A percentile compares a stretch with the other conserved stretches of the same genome.
Conservation (phyloP, 2,888 invertebrate genomes). For the Drosophila niveifrons region DNA sequence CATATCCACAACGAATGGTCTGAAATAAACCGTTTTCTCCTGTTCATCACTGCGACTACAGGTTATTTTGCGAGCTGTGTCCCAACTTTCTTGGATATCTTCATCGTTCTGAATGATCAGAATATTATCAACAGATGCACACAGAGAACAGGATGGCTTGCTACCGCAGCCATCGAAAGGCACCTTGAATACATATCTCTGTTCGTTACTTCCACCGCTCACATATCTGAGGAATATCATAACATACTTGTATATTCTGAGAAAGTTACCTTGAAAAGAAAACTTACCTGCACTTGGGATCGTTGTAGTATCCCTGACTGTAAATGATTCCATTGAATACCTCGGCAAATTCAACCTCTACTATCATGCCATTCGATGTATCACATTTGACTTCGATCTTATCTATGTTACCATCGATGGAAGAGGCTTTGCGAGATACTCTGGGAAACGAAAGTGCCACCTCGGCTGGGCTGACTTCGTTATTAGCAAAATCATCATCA, state of each 20-base stretch:
- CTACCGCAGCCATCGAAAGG: slow-evolving; percentile 89
- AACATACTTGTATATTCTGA: too few relatives aligned
- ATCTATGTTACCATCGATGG: slow-evolving; percentile 86
- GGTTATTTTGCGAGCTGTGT: slow-evolving; percentile 88
- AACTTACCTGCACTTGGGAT: slow-evolving; percentile 87
- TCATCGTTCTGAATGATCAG: slow-evolving; percentile 90
- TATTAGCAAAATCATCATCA: slow-evolving; percentile 30
- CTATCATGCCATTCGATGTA: slow-evolving; percentile 87
- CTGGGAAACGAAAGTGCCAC: slow-evolving; percentile 48
- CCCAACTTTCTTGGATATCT: slow-evolving; percentile 88
- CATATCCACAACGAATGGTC: slow-evolving; percentile 90
- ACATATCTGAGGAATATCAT: slow-evolving; percentile 86
- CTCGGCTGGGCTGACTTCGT: slow-evolving; percentile 46
- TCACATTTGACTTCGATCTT: slow-evolving; percentile 88
- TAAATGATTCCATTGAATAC: slow-evolving; percentile 90
- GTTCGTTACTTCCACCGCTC: slow-evolving; percentile 87
- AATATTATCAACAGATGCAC: slow-evolving; percentile 88
- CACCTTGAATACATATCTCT: slow-evolving; percentile 88
- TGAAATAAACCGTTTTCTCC: slow-evolving; percentile 84
- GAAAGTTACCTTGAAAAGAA: background rate
- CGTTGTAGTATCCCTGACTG: slow-evolving; percentile 89
- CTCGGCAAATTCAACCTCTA: slow-evolving; percentile 88
- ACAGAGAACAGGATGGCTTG: slow-evolving; percentile 87
- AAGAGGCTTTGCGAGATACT: slow-evolving; percentile 39
- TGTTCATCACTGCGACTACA: slow-evolving; percentile 85